Evolutionary conservation across 2,888 invertebrate genomes (phyloP).

Genomic region (Cryptocephalus primarius): DNA sequence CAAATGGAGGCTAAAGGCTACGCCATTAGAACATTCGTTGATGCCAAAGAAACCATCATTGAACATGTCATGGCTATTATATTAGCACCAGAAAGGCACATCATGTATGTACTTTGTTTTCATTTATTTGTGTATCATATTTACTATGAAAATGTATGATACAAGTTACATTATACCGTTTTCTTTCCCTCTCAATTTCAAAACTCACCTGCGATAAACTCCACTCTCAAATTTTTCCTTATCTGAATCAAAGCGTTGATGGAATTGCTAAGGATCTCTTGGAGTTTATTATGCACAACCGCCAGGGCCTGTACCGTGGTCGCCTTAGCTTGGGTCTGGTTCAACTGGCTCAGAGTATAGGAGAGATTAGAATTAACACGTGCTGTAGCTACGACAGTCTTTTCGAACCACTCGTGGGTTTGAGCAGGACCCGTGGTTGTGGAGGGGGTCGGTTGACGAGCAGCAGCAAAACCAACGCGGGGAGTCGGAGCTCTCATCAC

Average conservation of each 20-base stretch:
- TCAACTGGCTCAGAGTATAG: slow-evolving; percentile 41
- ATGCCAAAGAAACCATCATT: too few species aligned
- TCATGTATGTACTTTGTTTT: too few species aligned
- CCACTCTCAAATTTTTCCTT: slow-evolving; percentile 43
- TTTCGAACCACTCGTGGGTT: slow-evolving; percentile 46
- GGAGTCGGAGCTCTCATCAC: too few species aligned
- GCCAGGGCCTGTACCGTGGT: slow-evolving; percentile 42
- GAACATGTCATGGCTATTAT: too few species aligned
- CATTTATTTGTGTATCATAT: too few species aligned
- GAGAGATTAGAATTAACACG: slow-evolving; percentile 47
- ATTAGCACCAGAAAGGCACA: too few species aligned
- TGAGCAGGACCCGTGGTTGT: not conserved
- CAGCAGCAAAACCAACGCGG: too few species aligned
- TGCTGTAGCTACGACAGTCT: slow-evolving; percentile 45
- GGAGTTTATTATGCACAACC: slow-evolving; percentile 43
- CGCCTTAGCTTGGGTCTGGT: slow-evolving; percentile 41
- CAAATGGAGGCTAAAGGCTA: too few species aligned
- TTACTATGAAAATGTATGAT: too few species aligned
- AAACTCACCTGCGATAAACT: slow-evolving; percentile 39
- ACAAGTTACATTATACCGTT: too few species aligned
- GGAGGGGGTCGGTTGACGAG: too few species aligned
- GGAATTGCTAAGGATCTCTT: slow-evolving; percentile 44
- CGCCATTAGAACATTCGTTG: too few species aligned
- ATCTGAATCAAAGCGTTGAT: slow-evolving; percentile 44
- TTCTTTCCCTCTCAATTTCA: not conserved